Evolutionary conservation across 1,140 invertebrate genomes (phyloP), one percentile per base, ranked within the genome.

Genomic region (Argopecten irradians): DNA sequence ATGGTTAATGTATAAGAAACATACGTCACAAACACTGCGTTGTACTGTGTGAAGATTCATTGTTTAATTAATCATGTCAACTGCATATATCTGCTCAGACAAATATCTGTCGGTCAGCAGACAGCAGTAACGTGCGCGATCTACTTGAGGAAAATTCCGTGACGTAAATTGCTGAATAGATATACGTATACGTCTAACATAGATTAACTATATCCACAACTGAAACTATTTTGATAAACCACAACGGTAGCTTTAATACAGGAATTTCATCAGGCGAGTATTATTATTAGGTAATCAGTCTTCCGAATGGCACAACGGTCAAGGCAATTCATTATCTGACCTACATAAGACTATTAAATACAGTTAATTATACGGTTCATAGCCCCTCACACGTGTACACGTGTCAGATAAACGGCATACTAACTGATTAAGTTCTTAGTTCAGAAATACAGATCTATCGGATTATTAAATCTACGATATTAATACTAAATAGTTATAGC

Each of bases 1-100:
- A n/a, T 71, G 55, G 55, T 16, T 71, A 71, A 71, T 71, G 55
- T 71, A 71, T 71, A 71, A 71, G 5, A 8, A 71, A 71, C 1
- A 71, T 5, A 28, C 28, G 55, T 28, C 55, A 8, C 55, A 71
- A 28, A 71, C 55, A 71, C 55, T 71, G 1, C 55, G 55, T 71
- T n/a, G 55, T n/a, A n/a, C 16, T 71, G 55, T 71, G 55, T n/a
- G 55, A 71, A 71, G n/a, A 71, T 71, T 71, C 55, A 71, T 71
- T 71, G 55, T 71, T 71, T 71, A 71, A 71, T 71, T 71, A 71
- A 71, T 71, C 55, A 71, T 71, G 55, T 71, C 55, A 71, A 8
- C 55, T 71, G 55, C 43, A 46, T 46, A n/a, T n/a, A 46, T 46
- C 43, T 46, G 43, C 22, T 16, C 43, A 11, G 43, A 11, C 5